phyloP scores from a whole-genome alignment of 2,113 vertebrate genomes.

The Chrysemys picta region DNA sequence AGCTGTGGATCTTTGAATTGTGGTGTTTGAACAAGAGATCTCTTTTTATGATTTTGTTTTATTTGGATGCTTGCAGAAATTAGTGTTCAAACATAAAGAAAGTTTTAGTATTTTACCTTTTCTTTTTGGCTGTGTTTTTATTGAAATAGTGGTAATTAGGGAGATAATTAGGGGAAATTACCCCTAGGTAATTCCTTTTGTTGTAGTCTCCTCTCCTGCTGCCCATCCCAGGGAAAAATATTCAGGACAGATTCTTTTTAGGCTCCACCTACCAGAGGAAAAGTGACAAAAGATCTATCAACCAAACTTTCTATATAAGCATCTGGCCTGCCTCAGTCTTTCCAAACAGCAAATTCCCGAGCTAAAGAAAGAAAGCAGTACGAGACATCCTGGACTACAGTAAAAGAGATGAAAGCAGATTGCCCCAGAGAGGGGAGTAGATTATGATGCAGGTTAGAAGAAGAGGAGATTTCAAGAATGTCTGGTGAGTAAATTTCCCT shows the following conservation, averaged over 20 bases:
- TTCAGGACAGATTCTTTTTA: background rate
- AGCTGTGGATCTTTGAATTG: background rate
- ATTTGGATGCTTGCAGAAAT: slow-evolving; percentile 28
- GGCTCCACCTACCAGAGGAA: background rate
- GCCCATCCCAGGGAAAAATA: background rate
- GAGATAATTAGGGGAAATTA: slow-evolving; percentile 59
- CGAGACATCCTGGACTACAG: background rate
- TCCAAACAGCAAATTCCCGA: background rate
- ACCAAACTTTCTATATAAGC: background rate
- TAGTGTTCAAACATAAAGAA: background rate
- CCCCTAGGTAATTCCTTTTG: slow-evolving; percentile 20
- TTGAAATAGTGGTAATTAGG: slow-evolving; percentile 22
- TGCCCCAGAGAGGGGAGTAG: background rate
- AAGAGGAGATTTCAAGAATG: background rate
- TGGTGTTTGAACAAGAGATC: background rate
- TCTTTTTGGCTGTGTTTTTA: slow-evolving; percentile 53
- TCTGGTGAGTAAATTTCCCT: background rate
- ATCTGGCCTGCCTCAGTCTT: background rate
- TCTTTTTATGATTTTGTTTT: background rate
- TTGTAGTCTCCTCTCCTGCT: slow-evolving; percentile 39
- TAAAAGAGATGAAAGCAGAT: background rate
- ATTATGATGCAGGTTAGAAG: background rate
- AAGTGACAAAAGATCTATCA: background rate
- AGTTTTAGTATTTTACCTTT: background rate
- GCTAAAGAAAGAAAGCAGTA: background rate